Evolutionary conservation across 2,113 vertebrate species (phyloP), one percentile per base, ranked within the genome.

Genomic region (Hypomesus transpacificus): DNA sequence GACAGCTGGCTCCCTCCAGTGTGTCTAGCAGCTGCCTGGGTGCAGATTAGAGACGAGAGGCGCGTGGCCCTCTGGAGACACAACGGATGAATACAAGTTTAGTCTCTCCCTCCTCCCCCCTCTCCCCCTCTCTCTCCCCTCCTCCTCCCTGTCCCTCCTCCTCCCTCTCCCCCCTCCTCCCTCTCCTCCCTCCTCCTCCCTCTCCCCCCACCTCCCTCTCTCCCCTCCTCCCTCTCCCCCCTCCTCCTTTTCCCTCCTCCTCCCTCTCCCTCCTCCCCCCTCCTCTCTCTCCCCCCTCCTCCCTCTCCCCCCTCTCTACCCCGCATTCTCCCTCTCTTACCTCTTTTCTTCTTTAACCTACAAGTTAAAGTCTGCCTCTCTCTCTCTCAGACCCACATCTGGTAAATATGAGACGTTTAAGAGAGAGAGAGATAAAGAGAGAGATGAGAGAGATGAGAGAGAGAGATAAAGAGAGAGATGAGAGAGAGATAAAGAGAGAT

Each of bases 21-120:
- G 92, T 94, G 89, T 88, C 90, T 90, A 94, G 95, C 96, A 97
- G 96, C 96, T 98, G 96, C 94, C 92, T 94, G 74, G 73, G 86
- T 80, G 70, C 73, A 90, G 88, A 89, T 90, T 90, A 90, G 75
- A 89, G 76, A 80, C 74, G 77, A 61, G 86, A 87, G 92, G 91
- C 91, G 93, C 89, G 94, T 90, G 92, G 90, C 89, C 91, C 91
- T 90, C 91, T 89, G 87, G 87, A 71, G 78, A 82, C 82, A 92
- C 90, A 92, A 93, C 91, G 87, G 88, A 89, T 92, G 91, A 93
- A 94, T 92, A 91, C 92, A 91, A 86, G 88, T 87, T 87, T 86
- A 92, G 89, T 76, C 72, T 72, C 62, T 57, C 66, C 65, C 65
- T 66, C 69, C 78, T 50, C 72, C 75, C 89, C 92, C 89, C 13